Percentiles rank a stretch among this genome's conserved stretches.
These are phyloP conservation scores for Montipora foliosa DNA, from an alignment of 64 coral and sea anemone species.

Conservation along the genomic window DNA sequence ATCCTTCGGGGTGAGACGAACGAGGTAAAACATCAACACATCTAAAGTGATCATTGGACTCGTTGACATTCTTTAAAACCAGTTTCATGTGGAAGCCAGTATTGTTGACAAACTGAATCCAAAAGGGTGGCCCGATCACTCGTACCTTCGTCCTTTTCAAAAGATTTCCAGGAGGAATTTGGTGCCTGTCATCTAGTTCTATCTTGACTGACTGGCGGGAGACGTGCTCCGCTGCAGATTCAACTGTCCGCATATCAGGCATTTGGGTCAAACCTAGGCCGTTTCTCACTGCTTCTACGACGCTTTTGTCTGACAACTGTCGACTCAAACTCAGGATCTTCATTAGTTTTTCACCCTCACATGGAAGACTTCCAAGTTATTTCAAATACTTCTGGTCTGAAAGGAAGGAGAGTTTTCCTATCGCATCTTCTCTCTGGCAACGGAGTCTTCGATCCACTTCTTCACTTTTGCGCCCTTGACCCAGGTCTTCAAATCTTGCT, in stretches of 20 bases:
- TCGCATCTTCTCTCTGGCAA: background rate
- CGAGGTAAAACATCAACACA: background rate
- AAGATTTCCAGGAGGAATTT: background rate
- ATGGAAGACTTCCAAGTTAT: slow-evolving; percentile 21
- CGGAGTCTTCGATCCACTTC: slow-evolving; percentile 15
- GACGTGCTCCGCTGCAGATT: background rate
- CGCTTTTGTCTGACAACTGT: background rate
- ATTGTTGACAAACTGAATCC: slow-evolving; percentile 34
- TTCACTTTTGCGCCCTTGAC: background rate
- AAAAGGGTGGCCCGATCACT: background rate
- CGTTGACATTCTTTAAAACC: background rate
- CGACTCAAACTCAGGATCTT: slow-evolving; percentile 37
- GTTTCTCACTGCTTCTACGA: background rate
- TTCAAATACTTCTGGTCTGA: slow-evolving; percentile 28
- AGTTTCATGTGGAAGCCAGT: slow-evolving; percentile 39
- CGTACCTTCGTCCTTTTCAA: background rate
- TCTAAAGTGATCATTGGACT: background rate
- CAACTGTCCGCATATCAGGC: background rate
- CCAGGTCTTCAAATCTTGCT: slow-evolving; percentile 5
- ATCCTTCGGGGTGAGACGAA: background rate
- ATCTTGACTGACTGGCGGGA: slow-evolving; percentile 11
- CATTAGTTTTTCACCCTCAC: slow-evolving; percentile 36
- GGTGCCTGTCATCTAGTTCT: background rate
- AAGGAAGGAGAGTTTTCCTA: slow-evolving; percentile 15
- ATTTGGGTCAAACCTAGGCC: slow-evolving; percentile 11